Evolutionary conservation across 1,140 invertebrate species (phyloP).

Genomic region (Hypothenemus hampei): DNA sequence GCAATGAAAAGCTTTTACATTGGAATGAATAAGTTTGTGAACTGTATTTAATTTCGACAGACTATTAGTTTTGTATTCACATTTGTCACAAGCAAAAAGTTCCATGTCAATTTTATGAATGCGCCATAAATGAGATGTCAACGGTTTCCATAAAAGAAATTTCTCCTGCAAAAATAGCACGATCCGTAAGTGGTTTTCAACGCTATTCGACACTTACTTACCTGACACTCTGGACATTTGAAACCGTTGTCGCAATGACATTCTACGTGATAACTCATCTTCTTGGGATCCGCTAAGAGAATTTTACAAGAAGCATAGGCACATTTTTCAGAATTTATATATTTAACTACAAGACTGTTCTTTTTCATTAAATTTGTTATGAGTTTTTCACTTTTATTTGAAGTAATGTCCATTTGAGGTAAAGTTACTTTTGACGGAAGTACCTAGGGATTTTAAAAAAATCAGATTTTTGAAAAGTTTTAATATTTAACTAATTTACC

Average conservation of each 20-base stretch:
- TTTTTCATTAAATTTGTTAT: slow-evolving; percentile 32
- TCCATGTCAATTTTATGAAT: slow-evolving; percentile 71
- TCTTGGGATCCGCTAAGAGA: slow-evolving; percentile 45
- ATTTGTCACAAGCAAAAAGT: slow-evolving; percentile 62
- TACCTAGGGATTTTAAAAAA: too few relatives aligned
- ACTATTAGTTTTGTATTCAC: slow-evolving; percentile 60
- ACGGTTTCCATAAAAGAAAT: slow-evolving; percentile 53
- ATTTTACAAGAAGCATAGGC: slow-evolving; percentile 45
- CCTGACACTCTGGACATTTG: slow-evolving; percentile 62
- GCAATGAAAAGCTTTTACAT: slow-evolving; percentile 53
- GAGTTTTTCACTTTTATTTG: slow-evolving; percentile 35
- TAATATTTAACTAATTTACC: too few relatives aligned
- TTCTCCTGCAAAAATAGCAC: slow-evolving; percentile 32
- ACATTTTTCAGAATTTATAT: slow-evolving; percentile 33
- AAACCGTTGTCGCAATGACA: slow-evolving; percentile 60
- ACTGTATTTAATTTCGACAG: slow-evolving; percentile 59
- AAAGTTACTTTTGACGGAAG: slow-evolving; percentile 13
- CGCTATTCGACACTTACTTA: neutral
- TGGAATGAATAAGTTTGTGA: slow-evolving; percentile 64
- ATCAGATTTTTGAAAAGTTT: neutral
- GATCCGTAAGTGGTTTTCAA: neutral
- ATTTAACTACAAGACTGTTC: slow-evolving; percentile 22
- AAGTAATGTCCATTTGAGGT: slow-evolving; percentile 26
- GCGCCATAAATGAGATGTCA: slow-evolving; percentile 75
- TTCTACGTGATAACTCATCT: slow-evolving; percentile 52